A percentile compares a stretch with the other conserved stretches of the same genome.
These are phyloP conservation scores for Macrotrachela quadricornifera DNA, from an alignment of 1,140 invertebrate species.

Conservation along the genomic window DNA sequence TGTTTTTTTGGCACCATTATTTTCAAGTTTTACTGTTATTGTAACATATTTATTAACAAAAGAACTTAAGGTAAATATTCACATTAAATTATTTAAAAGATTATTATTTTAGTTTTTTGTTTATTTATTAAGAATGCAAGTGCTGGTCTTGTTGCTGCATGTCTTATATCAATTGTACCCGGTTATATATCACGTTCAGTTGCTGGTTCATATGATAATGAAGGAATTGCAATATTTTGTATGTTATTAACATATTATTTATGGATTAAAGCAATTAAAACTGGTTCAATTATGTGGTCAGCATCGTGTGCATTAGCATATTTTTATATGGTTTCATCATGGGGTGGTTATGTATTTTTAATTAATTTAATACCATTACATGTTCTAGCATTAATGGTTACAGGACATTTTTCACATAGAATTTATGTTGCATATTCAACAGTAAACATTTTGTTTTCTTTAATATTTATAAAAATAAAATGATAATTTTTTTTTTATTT, in stretches of 20 bases:
- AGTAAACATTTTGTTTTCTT: conserved; percentile 16
- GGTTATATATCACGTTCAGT: conserved; percentile 90
- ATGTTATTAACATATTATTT: conserved; percentile 90
- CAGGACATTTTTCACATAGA: conserved; percentile 72
- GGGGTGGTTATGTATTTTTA: conserved; percentile 93
- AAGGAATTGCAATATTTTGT: conserved; percentile 95
- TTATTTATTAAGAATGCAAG: conserved; percentile 43
- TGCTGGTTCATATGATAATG: conserved; percentile 91
- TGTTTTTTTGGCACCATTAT: conserved; percentile 86
- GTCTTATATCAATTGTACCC: conserved; percentile 84
- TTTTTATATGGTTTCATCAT: conserved; percentile 97
- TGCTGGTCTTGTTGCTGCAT: conserved; percentile 71
- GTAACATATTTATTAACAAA: conserved; percentile 85
- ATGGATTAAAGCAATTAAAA: conserved; percentile 93
- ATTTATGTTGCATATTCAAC: conserved; percentile 85
- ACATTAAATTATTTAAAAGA: conserved; percentile 12
- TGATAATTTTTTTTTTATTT: conserved; percentile 7
- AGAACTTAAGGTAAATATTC: conserved; percentile 58
- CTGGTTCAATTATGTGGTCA: conserved; percentile 74
- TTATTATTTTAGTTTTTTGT: conserved; percentile 9
- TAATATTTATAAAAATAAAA: not conserved
- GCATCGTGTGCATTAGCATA: conserved; percentile 70
- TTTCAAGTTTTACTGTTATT: conserved; percentile 81
- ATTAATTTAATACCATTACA: conserved; percentile 93
- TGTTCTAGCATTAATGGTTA: conserved; percentile 73